phyloP scores from a whole-genome alignment of 2,113 vertebrate species.

The Daphoenositta chrysoptera region DNA sequence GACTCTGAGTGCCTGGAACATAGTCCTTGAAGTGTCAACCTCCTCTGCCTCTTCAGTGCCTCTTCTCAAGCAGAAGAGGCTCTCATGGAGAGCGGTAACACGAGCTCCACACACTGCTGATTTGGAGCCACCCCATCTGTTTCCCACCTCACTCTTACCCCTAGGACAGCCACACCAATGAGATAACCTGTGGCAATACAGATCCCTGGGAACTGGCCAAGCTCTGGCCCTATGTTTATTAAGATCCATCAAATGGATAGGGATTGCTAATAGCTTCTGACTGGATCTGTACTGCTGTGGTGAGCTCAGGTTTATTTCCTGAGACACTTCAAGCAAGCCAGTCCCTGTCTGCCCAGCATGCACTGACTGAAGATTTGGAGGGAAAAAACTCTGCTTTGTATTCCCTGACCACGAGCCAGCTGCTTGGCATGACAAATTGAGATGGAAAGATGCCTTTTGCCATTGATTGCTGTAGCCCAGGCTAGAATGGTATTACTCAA shows the following conservation, averaged over 20 bases:
- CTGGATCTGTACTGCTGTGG: neutral
- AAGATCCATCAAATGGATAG: neutral
- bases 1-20: neutral
- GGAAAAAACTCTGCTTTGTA: neutral
- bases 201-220: neutral
- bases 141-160: neutral
- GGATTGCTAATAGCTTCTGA: neutral
- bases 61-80: neutral
- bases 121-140: neutral
- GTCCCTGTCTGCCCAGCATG: neutral
- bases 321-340: neutral
- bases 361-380: neutral
- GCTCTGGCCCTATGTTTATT: neutral
- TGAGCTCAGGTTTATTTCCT: neutral
- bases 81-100: neutral
- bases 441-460: slow-evolving; percentile 13
- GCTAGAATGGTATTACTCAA: slow-evolving; percentile 21
- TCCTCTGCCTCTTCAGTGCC: neutral
- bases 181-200: neutral
- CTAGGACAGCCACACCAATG: neutral
- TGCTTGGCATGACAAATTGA: neutral
- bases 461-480: neutral
- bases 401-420: neutral
- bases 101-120: neutral
- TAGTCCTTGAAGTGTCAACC: neutral